Base-by-base conservation (phyloP, 37 sponge, comb jelly and placozoan species). In the Theonella swinhoei region DNA sequence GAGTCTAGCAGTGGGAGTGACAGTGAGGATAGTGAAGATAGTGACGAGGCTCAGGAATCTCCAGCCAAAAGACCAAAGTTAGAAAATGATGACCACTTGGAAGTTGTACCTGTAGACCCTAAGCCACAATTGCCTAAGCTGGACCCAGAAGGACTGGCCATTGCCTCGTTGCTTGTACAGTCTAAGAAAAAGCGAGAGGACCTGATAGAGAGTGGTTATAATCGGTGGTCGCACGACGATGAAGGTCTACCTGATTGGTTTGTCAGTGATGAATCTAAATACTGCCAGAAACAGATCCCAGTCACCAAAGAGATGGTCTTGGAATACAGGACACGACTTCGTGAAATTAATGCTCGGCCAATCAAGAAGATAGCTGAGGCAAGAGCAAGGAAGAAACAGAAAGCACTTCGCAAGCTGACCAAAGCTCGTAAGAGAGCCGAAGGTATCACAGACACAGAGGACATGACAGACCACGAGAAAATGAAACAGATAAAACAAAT, bases 301-400 rank as follows among this genome's bases (percentile, higher is more conserved):
- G 81, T 98, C 5, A 91, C 99, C 43, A 98, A 94, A 76, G 95
- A 97, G 35, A 88, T 91, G 93, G 95, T 92, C 0, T 75, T 83
- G 28, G 83, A 94, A 42, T 96, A 96, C 70, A 87, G 79, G 58
- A 68, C 83, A 42, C 85, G 82, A 39, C 84, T 94, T 20, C 82
- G 68, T 54, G 99, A 96, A 72, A 92, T 98, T 28, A 96, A 96
- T 75, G 87, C 91, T 37, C 86, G 99, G 1, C 99, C 99, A 7
- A 96, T 98, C 79, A 96, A 96, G 88, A 98, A 98, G 75, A 81
- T 98, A 19, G 99, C 91, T 22, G 97, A 98, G 79, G 99, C 99
- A 7, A 98, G 94, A 54, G 93, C 93, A 7, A 88, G 95, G 54
- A 90, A 94, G 78, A 98, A 90, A 80, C 39, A 69, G 5, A 70